Evolutionary conservation across 1,140 invertebrate genomes (phyloP).

Genomic region (Lerema accius): DNA sequence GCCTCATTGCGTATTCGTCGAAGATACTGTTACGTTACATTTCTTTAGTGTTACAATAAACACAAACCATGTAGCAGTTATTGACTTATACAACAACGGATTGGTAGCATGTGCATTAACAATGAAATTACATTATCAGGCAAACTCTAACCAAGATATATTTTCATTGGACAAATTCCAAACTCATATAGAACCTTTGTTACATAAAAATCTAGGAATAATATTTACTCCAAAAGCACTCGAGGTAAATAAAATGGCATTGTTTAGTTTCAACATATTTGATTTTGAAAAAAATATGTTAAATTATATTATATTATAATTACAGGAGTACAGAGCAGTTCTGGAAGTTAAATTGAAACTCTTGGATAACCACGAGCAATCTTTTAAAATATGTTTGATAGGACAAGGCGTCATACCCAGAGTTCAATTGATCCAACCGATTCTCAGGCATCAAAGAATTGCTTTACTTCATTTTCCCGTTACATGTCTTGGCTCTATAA

Average conservation of each 20-base stretch:
- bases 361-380: conserved; percentile 65
- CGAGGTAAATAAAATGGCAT: conserved; percentile 46
- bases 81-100: conserved; percentile 75
- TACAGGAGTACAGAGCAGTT: conserved; percentile 71
- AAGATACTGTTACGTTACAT: conserved; percentile 71
- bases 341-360: conserved; percentile 70
- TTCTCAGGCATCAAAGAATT: conserved; percentile 49
- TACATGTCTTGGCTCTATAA: conserved; percentile 66
- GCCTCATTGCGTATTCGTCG: conserved; percentile 70
- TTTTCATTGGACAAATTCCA: conserved; percentile 72
- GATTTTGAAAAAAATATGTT: not conserved
- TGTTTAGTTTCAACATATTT: not conserved
- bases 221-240: conserved; percentile 70
- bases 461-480: conserved; percentile 58
- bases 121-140: conserved; percentile 67
- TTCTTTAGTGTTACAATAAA: conserved; percentile 71
- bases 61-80: conserved; percentile 52
- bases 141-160: conserved; percentile 55
- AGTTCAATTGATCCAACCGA: conserved; percentile 55
- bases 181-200: conserved; percentile 69
- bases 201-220: conserved; percentile 69
- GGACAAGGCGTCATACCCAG: conserved; percentile 73
- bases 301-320: conserved; percentile 14
- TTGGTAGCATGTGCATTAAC: conserved; percentile 64
- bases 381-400: conserved; percentile 70